Conservation (phyloP, 2,797 vertebrate species). For the Oophaga sylvatica region DNA sequence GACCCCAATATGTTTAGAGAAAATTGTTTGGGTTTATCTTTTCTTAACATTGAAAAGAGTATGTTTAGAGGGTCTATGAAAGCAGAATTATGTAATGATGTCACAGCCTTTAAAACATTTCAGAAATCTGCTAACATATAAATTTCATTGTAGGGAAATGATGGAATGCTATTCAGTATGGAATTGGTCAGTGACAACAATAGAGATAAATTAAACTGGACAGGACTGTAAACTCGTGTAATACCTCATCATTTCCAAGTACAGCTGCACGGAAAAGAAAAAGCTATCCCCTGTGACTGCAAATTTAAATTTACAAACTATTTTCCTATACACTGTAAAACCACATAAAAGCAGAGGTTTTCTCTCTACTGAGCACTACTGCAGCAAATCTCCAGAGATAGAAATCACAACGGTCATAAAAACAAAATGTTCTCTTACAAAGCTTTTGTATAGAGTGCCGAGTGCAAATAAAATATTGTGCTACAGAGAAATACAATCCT, state of each 20-base stretch:
- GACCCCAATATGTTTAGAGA: neutral
- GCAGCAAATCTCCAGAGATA: slow-evolving; percentile 40
- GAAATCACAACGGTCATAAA: slow-evolving; percentile 36
- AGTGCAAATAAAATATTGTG: slow-evolving; percentile 26
- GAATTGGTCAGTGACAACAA: neutral
- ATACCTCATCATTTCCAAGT: slow-evolving; percentile 7
- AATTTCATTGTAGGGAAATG: neutral
- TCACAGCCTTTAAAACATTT: neutral
- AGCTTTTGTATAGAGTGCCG: slow-evolving; percentile 17
- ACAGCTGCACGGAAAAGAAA: neutral
- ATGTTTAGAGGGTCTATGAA: neutral
- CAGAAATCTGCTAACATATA: slow-evolving; percentile 12
- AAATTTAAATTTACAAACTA: slow-evolving; percentile 31
- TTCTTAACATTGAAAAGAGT: neutral
- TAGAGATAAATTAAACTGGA: slow-evolving; percentile 10
- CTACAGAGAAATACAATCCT: slow-evolving; percentile 3
- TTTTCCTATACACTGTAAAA: slow-evolving; percentile 32
- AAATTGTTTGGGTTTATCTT: neutral
- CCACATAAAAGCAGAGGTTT: slow-evolving; percentile 36
- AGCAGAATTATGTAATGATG: neutral
- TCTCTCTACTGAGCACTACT: slow-evolving; percentile 24
- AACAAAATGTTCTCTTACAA: slow-evolving; percentile 44
- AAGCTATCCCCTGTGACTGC: slow-evolving; percentile 10
- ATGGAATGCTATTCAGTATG: neutral
- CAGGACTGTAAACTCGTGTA: neutral